These are phyloP conservation scores for Carduelis carduelis DNA, from an alignment of 2,797 vertebrate species.

Conservation along the genomic window DNA sequence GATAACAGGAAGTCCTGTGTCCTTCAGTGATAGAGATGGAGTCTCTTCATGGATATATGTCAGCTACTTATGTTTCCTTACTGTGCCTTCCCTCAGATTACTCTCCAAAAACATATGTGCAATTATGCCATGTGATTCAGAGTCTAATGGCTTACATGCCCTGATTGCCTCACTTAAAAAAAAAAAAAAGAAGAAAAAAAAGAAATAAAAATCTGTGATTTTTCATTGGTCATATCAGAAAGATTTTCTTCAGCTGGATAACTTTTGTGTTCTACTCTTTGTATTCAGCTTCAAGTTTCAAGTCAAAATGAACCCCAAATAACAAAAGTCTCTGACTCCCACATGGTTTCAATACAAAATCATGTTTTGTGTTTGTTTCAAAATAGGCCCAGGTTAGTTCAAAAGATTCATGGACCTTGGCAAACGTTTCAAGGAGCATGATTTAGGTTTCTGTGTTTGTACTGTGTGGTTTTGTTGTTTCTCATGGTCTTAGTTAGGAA, in stretches of 20 bases:
- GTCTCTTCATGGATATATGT: not conserved
- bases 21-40: not conserved
- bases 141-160: not conserved
- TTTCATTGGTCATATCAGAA: not conserved
- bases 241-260: conserved; percentile 7
- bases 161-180: not conserved
- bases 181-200: not conserved
- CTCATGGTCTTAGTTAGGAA: conserved; percentile 26
- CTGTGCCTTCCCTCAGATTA: not conserved
- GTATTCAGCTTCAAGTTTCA: conserved; percentile 40
- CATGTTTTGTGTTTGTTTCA: conserved; percentile 16
- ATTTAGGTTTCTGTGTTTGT: conserved; percentile 53
- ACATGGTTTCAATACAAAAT: conserved; percentile 64
- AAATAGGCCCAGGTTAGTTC: conserved; percentile 48
- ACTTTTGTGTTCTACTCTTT: not conserved
- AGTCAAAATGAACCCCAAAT: conserved; percentile 25
- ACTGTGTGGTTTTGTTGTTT: conserved; percentile 45
- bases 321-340: not conserved
- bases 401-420: conserved; percentile 45
- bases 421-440: conserved; percentile 12
- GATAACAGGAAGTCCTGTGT: not conserved
- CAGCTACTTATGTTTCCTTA: not conserved
- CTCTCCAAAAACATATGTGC: not conserved
- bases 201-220: not conserved
- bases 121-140: not conserved